Percentiles rank a stretch among this genome's conserved stretches.
These are phyloP conservation scores for Austrofundulus limnaeus DNA, from an alignment of 2,113 vertebrate genomes.

Conservation along the genomic window DNA sequence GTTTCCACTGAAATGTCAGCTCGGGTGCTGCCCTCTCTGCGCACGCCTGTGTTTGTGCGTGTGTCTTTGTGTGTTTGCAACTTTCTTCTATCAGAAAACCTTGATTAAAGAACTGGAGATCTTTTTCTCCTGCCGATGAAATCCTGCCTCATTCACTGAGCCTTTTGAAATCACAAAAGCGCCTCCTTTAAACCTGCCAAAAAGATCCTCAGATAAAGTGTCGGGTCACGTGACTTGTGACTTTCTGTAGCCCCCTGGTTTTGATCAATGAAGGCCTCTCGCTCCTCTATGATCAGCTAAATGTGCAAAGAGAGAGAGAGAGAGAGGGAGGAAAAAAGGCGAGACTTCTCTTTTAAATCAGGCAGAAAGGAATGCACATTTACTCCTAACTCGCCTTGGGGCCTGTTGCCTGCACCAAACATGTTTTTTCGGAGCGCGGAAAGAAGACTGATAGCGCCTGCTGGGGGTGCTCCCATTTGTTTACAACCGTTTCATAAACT, in stretches of 20 bases:
- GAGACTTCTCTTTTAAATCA: conserved; percentile 69
- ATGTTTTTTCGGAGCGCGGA: conserved; percentile 61
- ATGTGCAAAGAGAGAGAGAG: conserved; percentile 29
- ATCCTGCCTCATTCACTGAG: neutral
- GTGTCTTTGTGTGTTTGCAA: conserved; percentile 17
- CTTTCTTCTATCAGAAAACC: conserved; percentile 10
- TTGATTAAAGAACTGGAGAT: conserved; percentile 8
- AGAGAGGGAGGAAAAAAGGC: conserved; percentile 58
- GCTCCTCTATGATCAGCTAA: conserved; percentile 66
- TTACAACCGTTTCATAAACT: conserved; percentile 29
- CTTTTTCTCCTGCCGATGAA: conserved; percentile 5
- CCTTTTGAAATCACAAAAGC: neutral
- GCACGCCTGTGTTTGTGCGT: conserved; percentile 61
- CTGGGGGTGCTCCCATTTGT: conserved; percentile 36
- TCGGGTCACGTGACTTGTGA: conserved; percentile 7
- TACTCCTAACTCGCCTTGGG: conserved; percentile 56
- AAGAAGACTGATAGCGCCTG: conserved; percentile 47
- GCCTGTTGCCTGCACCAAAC: conserved; percentile 64
- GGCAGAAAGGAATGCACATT: conserved; percentile 76
- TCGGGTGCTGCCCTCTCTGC: conserved; percentile 69
- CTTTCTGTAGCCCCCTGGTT: conserved; percentile 24
- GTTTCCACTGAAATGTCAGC: conserved; percentile 62
- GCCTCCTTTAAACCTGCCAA: neutral
- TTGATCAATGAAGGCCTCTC: conserved; percentile 55
- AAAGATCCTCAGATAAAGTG: neutral